Conservation (phyloP, 2,113 vertebrate species). For the Lophius piscatorius region DNA sequence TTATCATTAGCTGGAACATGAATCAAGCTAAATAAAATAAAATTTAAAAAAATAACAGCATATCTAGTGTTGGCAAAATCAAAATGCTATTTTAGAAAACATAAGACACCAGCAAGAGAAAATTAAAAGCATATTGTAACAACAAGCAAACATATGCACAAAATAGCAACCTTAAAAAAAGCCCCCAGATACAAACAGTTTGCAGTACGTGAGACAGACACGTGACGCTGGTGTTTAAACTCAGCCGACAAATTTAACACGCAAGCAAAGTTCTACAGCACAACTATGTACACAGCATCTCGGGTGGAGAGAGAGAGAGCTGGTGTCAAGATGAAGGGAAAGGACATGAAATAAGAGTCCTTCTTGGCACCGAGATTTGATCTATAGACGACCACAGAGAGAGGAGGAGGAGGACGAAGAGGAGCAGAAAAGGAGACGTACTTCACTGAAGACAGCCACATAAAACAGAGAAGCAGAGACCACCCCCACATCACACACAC, state of each 20-base stretch:
- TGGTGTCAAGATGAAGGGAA: constrained; percentile 40
- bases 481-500: constrained; percentile 25
- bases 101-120: constrained; percentile 57
- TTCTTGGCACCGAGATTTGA: constrained; percentile 67
- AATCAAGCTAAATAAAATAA: constrained; percentile 39
- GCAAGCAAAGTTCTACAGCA: constrained; percentile 68
- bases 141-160: constrained; percentile 65
- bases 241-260: constrained; percentile 59
- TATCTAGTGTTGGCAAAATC: constrained; percentile 68
- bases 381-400: constrained; percentile 44
- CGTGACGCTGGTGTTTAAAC: constrained; percentile 57
- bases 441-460: constrained; percentile 36
- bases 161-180: constrained; percentile 58
- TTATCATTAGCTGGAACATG: constrained; percentile 38
- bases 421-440: constrained; percentile 14
- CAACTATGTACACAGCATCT: constrained; percentile 75
- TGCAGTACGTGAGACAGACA: constrained; percentile 61
- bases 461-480: no score
- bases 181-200: constrained; percentile 23
- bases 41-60: constrained; percentile 59
- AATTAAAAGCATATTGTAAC: constrained; percentile 56
- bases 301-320: constrained; percentile 35
- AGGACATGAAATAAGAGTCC: constrained; percentile 56
- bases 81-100: constrained; percentile 56
- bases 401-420: constrained; percentile 31